Base-by-base conservation (phyloP, 2,888 invertebrate genomes). In the Zygaena filipendulae region DNA sequence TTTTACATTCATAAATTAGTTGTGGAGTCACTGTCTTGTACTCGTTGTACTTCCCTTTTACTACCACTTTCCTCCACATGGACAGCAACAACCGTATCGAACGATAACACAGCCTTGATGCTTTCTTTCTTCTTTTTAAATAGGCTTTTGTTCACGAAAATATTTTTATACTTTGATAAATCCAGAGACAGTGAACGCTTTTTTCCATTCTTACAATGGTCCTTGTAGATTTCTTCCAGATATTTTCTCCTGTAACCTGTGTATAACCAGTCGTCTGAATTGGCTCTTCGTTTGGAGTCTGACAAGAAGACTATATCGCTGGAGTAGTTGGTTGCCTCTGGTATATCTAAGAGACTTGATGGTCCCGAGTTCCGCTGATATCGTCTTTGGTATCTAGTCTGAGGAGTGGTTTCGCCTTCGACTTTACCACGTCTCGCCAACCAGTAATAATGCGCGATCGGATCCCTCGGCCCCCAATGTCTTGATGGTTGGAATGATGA, bases 401-500 rank as follows among this genome's bases (percentile, higher is more conserved):
- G 39, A 4, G 44, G 35, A 3, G 33, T 26, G 1, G 40, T 21
- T 27, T 48, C 42, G 2, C 51, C 39, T 1, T 49, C 50, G 3
- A 41, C 25, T 27, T 63, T 61, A 13, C 69, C 66, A 1, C 74
- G 54, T 2, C 64, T 49, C 5, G 67, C 56, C 32, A 68, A 36
- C 77, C 77, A 77, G 44, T 72, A 69, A 46, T 75, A 70, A 35
- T 74, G 74, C 1, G 66, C 60, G 35, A 79, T 69, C 4, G 75
- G 75, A 38, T 77, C 75, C 16, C 71, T 50, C 1, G 77, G 77
- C 2, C 77, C 77, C 77, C 77, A 79, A 32, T 72, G 70, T 2
- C 74, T 52, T 1, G 75, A 66, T 3, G 77, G 68, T 31, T 45
- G 50, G 41, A 77, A 72, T 7, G 77, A 66, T 13, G 68, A 58